Percentiles rank a stretch among this genome's conserved stretches.
phyloP scores from a whole-genome alignment of 2,888 invertebrate genomes.

The Stegana nigrithorax region DNA sequence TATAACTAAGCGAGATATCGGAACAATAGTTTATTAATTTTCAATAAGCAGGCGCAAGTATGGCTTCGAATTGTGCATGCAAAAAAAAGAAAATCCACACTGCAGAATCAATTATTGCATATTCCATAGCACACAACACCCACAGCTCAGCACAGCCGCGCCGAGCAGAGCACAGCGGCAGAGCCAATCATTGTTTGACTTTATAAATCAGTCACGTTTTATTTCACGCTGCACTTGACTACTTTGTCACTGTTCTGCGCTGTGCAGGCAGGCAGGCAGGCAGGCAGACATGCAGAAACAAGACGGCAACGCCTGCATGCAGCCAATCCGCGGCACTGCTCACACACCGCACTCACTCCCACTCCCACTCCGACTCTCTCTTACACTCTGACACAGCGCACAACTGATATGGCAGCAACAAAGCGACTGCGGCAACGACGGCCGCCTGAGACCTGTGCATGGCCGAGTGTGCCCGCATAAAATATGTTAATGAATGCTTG shows the following conservation, averaged over 20 bases:
- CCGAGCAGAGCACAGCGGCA: too few species aligned
- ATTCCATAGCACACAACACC: conserved; percentile 3
- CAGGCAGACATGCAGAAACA: too few species aligned
- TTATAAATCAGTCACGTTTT: conserved; percentile 16
- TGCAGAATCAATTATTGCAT: conserved; percentile 10
- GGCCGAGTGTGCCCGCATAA: conserved; percentile 4
- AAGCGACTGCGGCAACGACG: too few species aligned
- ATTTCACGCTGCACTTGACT: conserved; percentile 8
- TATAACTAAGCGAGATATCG: too few species aligned
- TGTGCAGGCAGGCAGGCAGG: too few species aligned
- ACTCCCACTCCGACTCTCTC: not conserved
- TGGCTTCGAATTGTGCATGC: too few species aligned
- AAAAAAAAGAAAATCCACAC: too few species aligned
- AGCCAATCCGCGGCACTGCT: not conserved
- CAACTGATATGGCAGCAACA: too few species aligned
- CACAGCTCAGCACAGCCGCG: too few species aligned
- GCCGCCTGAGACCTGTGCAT: not conserved
- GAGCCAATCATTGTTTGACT: not conserved
- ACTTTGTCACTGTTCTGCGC: too few species aligned
- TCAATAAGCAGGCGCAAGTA: too few species aligned
- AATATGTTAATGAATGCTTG: conserved; percentile 10
- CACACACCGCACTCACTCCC: not conserved
- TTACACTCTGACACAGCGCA: not conserved
- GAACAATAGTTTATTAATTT: too few species aligned
- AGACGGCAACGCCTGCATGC: not conserved